A percentile compares a stretch with the other conserved stretches of the same genome.
Evolutionary conservation across 2,888 invertebrate species (phyloP).

Genomic region (Zhuqinia jingwanae): DNA sequence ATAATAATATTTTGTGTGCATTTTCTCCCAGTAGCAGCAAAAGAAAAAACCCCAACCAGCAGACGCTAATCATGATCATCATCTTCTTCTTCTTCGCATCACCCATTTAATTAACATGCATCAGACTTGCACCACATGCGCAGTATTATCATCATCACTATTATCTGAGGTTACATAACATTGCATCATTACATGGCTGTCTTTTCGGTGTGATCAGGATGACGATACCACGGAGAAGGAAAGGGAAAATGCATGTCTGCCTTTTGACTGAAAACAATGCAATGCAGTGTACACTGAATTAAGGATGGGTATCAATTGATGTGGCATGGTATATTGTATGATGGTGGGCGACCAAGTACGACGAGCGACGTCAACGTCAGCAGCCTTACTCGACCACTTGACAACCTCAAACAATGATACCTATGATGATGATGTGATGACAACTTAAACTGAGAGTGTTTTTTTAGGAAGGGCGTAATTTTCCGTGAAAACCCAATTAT

Average conservation of each 20-base stretch:
- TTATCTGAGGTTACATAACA: background rate
- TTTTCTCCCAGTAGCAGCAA: background rate
- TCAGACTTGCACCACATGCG: background rate
- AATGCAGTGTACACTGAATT: background rate
- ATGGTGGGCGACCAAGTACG: slow-evolving; percentile 48
- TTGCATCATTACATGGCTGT: slow-evolving; percentile 41
- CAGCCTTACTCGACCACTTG: slow-evolving; percentile 10
- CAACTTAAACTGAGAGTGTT: slow-evolving; percentile 45
- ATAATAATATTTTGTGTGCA: background rate
- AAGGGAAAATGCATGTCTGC: background rate
- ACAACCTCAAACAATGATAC: slow-evolving; percentile 37
- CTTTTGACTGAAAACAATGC: background rate
- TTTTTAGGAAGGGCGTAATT: slow-evolving; percentile 78
- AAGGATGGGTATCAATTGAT: slow-evolving; percentile 1
- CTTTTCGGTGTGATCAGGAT: background rate
- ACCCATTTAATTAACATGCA: slow-evolving; percentile 19
- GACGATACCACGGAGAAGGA: slow-evolving; percentile 20
- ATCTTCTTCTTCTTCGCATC: background rate
- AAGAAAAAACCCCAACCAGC: slow-evolving; percentile 60
- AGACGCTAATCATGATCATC: slow-evolving; percentile 52
- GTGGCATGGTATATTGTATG: background rate
- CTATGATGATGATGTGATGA: slow-evolving; percentile 47
- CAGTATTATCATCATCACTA: too few relatives aligned
- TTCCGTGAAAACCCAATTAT: slow-evolving; percentile 78
- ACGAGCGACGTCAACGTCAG: slow-evolving; percentile 31